Base-by-base conservation (phyloP, 2,888 invertebrate genomes). In the Diploptera punctata region DNA sequence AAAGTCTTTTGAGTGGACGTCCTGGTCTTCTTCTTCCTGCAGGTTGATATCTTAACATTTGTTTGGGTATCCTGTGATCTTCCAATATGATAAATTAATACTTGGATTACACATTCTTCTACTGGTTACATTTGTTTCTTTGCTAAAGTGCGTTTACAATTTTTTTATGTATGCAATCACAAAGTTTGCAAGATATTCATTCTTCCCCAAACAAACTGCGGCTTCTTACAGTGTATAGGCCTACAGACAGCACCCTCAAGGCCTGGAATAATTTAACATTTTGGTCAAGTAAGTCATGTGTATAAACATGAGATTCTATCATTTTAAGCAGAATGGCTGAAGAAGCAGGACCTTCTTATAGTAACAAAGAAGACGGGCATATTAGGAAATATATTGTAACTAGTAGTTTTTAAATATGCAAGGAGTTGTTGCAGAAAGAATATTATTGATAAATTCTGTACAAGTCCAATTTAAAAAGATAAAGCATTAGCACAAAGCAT, bases 71-170 rank as follows among this genome's bases (percentile, higher is more conserved):
- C n/a, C n/a, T n/a, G n/a, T n/a, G n/a, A n/a, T n/a, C n/a, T n/a
- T n/a, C n/a, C n/a, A n/a, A n/a, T n/a, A n/a, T n/a, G n/a, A n/a
- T n/a, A n/a, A n/a, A n/a, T n/a, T n/a, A n/a, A n/a, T n/a, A n/a
- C n/a, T n/a, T n/a, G n/a, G n/a, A n/a, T n/a, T n/a, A n/a, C n/a
- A n/a, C 38, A 38, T 38, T 38, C 5, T 38, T 38, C 7, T 38
- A 9, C 38, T 38, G 38, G 5, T 38, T 38, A 16, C 26, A 10
- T 47, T 43, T 10, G 13, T 26, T 26, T 61, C 29, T 33, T 74
- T 74, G 57, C 47, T 9, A 38, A 65, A 9, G 71, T 68, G 65
- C 72, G 71, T 62, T 70, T 73, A 31, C 70, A 69, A 31, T 16
- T 29, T 29, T 38, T 38, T 13, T 38, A 38, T 38, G 7, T 38